phyloP scores from a whole-genome alignment of 2,888 invertebrate species.

The Carpatolechia fugitivella region DNA sequence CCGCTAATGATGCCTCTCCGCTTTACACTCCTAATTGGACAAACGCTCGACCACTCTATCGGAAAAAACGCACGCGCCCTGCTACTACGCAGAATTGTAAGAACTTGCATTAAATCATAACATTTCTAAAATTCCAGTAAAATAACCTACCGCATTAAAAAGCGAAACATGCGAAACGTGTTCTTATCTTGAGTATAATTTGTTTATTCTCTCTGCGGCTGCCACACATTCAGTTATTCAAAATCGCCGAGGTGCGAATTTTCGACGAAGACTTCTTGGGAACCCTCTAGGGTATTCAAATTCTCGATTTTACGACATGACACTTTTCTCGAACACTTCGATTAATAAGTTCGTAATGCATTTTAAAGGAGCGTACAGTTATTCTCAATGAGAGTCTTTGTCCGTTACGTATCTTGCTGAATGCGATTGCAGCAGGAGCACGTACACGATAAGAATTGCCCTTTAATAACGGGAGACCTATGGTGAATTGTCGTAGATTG shows the following conservation, averaged over 20 bases:
- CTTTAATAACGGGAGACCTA: constrained; percentile 70
- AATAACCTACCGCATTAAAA: constrained; percentile 41
- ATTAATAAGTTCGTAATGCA: constrained; percentile 25
- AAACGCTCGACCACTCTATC: constrained; percentile 52
- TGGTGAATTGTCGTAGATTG: constrained; percentile 70
- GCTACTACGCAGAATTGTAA: constrained; percentile 49
- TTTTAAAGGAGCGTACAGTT: constrained; percentile 42
- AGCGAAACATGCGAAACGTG: constrained; percentile 38
- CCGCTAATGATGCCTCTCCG: constrained; percentile 71
- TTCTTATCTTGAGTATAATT: constrained; percentile 51
- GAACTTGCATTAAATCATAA: constrained; percentile 42
- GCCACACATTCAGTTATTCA: constrained; percentile 49
- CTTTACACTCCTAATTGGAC: constrained; percentile 73
- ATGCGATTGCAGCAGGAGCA: constrained; percentile 65
- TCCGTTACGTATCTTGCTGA: constrained; percentile 46
- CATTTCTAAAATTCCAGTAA: constrained; percentile 48
- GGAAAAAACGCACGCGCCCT: constrained; percentile 58
- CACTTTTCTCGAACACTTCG: not conserved
- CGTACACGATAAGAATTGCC: constrained; percentile 68
- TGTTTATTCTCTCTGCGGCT: constrained; percentile 38
- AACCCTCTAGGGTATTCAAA: constrained; percentile 35
- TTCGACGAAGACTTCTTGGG: constrained; percentile 48
- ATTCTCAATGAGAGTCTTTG: constrained; percentile 37
- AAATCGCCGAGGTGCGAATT: constrained; percentile 61
- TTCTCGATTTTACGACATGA: constrained; percentile 33